phyloP scores from a whole-genome alignment of 1,140 invertebrate species.

The Drosophila pachea region DNA sequence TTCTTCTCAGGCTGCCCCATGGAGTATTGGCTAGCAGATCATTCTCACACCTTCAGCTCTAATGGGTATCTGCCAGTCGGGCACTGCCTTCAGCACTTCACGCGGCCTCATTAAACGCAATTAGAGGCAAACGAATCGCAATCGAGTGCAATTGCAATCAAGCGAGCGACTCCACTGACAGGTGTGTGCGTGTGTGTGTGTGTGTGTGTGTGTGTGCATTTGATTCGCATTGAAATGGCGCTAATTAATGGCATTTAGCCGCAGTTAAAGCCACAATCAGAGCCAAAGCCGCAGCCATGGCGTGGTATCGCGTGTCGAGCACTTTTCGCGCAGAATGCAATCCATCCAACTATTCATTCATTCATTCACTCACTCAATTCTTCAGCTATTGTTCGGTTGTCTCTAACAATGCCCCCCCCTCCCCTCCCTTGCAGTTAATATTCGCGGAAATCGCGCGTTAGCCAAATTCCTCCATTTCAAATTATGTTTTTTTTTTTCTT shows the following conservation, averaged over 20 bases:
- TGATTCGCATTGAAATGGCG: slow-evolving; percentile 36
- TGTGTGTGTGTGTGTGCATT: slow-evolving; percentile 38
- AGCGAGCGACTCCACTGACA: background rate
- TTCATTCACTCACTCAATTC: background rate
- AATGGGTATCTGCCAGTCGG: too few species aligned
- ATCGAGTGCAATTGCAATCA: slow-evolving; percentile 42
- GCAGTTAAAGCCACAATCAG: background rate
- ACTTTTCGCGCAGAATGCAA: slow-evolving; percentile 59
- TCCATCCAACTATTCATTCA: slow-evolving; percentile 35
- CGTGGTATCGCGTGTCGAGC: slow-evolving; percentile 64
- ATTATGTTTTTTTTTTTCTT: slow-evolving; percentile 25
- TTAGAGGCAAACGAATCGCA: slow-evolving; percentile 46
- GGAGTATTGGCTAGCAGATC: too few species aligned
- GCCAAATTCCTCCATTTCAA: slow-evolving; percentile 35
- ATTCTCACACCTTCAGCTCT: too few species aligned
- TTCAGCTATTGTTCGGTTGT: slow-evolving; percentile 25
- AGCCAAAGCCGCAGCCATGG: background rate
- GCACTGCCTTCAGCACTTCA: slow-evolving; percentile 1
- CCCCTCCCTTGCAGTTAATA: slow-evolving; percentile 54
- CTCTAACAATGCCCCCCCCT: slow-evolving; percentile 31
- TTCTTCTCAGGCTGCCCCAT: too few species aligned
- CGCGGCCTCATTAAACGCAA: slow-evolving; percentile 65
- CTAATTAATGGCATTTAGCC: slow-evolving; percentile 67
- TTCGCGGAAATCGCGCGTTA: slow-evolving; percentile 57
- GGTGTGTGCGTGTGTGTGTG: background rate